phyloP scores from a whole-genome alignment of 2,888 invertebrate species.

The Elmis aenea region DNA sequence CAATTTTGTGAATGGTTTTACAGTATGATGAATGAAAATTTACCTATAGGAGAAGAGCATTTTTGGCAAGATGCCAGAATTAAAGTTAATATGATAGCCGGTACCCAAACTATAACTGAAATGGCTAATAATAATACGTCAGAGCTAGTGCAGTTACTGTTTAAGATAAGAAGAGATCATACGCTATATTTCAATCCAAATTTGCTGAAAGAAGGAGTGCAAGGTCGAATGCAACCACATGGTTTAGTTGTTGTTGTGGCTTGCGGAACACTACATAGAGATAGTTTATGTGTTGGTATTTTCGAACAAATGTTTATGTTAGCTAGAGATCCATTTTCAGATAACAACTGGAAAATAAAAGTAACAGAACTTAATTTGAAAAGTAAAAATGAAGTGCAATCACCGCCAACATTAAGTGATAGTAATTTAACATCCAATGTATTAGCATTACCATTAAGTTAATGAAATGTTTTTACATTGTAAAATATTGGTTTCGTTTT shows the following conservation, averaged over 20 bases:
- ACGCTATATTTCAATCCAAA: conserved; percentile 58
- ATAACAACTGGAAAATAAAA: conserved; percentile 67
- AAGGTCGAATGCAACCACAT: conserved; percentile 55
- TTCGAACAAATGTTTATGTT: conserved; percentile 64
- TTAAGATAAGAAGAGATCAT: conserved; percentile 43
- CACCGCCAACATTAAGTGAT: conserved; percentile 19
- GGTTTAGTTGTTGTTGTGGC: conserved; percentile 57
- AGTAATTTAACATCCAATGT: conserved; percentile 14
- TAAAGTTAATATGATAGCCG: conserved; percentile 35
- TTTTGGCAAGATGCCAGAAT: conserved; percentile 53
- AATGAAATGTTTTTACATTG: conserved; percentile 1
- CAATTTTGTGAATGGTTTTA: conserved; percentile 59
- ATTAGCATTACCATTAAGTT: conserved; percentile 12
- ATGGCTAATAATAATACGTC: conserved; percentile 35
- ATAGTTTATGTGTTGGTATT: conserved; percentile 52
- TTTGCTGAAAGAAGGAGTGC: conserved; percentile 52
- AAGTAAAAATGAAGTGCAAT: conserved; percentile 34
- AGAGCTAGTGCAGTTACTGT: conserved; percentile 42
- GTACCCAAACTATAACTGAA: conserved; percentile 27
- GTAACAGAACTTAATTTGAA: conserved; percentile 49
- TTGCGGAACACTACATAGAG: conserved; percentile 60
- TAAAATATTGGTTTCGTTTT: too few relatives aligned
- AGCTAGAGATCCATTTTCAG: conserved; percentile 55
- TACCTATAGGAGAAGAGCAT: conserved; percentile 47
- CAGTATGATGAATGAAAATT: conserved; percentile 43